Evolutionary conservation across 2,113 vertebrate genomes (phyloP).

Genomic region (Psittacara wagleri): DNA sequence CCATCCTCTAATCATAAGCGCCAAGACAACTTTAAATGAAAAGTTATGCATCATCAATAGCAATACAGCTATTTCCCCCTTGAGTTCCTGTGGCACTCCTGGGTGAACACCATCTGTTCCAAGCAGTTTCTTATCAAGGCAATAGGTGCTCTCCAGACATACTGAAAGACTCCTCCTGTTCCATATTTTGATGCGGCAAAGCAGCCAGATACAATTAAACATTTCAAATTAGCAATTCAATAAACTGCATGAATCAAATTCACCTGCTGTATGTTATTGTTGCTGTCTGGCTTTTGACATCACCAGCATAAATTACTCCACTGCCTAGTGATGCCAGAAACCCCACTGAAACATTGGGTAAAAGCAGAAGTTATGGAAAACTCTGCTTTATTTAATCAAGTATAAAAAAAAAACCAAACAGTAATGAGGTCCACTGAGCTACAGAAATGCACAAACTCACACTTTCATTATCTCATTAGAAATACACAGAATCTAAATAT

Average conservation of each 20-base stretch:
- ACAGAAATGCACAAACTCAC: not conserved
- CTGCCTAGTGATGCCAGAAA: not conserved
- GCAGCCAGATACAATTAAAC: not conserved
- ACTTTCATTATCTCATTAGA: not conserved
- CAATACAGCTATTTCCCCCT: not conserved
- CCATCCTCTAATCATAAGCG: not conserved
- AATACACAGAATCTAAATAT: not conserved
- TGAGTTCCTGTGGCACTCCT: not conserved
- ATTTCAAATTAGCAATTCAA: not conserved
- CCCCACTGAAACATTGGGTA: not conserved
- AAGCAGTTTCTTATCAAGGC: not conserved
- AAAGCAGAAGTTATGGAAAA: not conserved
- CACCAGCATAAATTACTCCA: not conserved
- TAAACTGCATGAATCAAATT: not conserved
- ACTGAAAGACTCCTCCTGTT: not conserved
- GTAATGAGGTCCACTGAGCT: not conserved
- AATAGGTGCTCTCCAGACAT: not conserved
- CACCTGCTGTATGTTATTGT: not conserved
- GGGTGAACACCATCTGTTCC: not conserved
- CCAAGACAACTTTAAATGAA: not conserved
- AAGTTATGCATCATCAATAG: not conserved
- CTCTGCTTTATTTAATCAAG: not conserved
- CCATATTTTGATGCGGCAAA: not conserved
- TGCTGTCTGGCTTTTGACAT: not conserved
- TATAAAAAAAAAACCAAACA: not conserved